Evolutionary conservation across 2,888 invertebrate genomes (phyloP), one percentile per base, ranked within the genome.

Genomic region (Eupithecia inturbata): DNA sequence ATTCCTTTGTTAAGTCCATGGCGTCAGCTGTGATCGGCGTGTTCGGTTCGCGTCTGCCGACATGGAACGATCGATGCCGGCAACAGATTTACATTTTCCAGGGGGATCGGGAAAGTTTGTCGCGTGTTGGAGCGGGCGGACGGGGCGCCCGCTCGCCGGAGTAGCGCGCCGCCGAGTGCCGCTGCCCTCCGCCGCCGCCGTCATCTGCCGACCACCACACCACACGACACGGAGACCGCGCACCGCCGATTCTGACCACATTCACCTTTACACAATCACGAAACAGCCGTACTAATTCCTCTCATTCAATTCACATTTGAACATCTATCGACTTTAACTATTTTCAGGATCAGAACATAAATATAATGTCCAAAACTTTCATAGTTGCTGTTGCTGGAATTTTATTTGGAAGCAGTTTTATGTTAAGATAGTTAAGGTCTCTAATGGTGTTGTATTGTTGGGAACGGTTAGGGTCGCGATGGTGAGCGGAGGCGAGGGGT

Each of bases 21-120:
- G 90, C 91, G 92, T 92, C 93, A 93, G 93, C 92, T 92, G 92
- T 89, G 92, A 88, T 89, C 91, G 88, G 87, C 89, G 88, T 86
- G 89, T 85, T 88, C 88, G 85, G 86, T 84, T 85, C 84, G 90
- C 90, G 91, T 90, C 91, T 90, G 88, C 85, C 87, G 85, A 83
- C 79, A 77, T 84, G 85, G 85, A 79, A 87, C 93, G 94, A 94
- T 94, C 94, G 94, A 94, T 94, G 92, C 90, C 91, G 89, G 89
- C 90, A 89, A 89, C 91, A 89, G 93, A 94, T 94, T 94, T 92
- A 94, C 93, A 94, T 94, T 93, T 93, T 92, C 91, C 92, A 90
- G 87, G 93, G 89, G 92, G 91, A 93, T 94, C 94, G 93, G 89
- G 88, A 94, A 94, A 94, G 94, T 94, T 94, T 94, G 91, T 90